Evolutionary conservation across 2,113 vertebrate species (phyloP), one percentile per base, ranked within the genome.

Genomic region (Clarias macrocephalus): DNA sequence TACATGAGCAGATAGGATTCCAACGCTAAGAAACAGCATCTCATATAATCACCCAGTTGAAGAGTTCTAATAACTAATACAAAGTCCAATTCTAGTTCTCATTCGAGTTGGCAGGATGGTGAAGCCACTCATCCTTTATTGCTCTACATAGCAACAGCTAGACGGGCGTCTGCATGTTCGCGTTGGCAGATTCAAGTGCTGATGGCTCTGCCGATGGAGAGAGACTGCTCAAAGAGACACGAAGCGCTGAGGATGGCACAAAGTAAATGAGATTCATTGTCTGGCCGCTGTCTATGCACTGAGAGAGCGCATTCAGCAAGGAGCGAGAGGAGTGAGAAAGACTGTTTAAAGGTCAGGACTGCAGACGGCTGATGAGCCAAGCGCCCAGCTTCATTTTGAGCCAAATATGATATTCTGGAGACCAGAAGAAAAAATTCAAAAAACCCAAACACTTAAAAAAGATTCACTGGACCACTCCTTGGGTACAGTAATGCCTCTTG

Each of bases 261-360:
- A 87, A 92, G 90, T 92, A 91, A 93, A 94, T 94, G 93, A 94
- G 93, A 94, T 94, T 94, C 92, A 93, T 89, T 88, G 90, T 89
- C 86, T 86, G 90, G 89, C 90, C 88, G 92, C 93, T 92, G 91
- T 94, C 93, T 93, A 89, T 85, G 92, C 92, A 89, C 85, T 86
- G 91, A 90, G 91, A 92, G 91, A 90, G 90, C 91, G 91, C 92
- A 91, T 91, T 92, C 92, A 93, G 89, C 91, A 65, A 68, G 90
- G 92, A 93, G 92, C 90, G 92, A 93, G 94, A 91, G 91, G 91
- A 90, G 89, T 90, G 90, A 93, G 92, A 92, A 90, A 90, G 90
- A 89, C 68, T 82, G 86, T 86, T 88, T 91, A 95, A 95, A 95
- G 94, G 93, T 94, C 94, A 94, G 92, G 86, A 68, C 90, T 89